phyloP scores from a whole-genome alignment of 1,140 invertebrate species.

The Nilaparvata lugens region DNA sequence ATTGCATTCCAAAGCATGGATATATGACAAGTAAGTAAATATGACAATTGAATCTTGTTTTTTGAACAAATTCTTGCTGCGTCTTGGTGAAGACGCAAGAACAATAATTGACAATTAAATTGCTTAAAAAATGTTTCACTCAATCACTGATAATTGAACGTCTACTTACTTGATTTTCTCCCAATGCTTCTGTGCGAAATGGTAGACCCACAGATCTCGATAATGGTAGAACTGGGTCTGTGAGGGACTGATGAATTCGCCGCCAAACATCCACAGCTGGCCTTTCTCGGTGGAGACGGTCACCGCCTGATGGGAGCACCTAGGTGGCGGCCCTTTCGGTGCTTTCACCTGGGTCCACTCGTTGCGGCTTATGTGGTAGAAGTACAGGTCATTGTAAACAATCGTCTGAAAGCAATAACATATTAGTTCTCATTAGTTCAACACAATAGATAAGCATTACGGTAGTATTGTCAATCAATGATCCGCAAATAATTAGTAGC shows the following conservation, averaged over 20 bases:
- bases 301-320: constrained; percentile 80
- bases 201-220: constrained; percentile 83
- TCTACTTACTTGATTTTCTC: constrained; percentile 61
- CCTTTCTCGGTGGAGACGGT: constrained; percentile 59
- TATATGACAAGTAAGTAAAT: too few relatives aligned
- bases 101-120: too few relatives aligned
- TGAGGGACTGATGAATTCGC: constrained; percentile 82
- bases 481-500: too few relatives aligned
- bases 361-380: constrained; percentile 72
- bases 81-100: too few relatives aligned
- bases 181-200: constrained; percentile 72
- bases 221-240: constrained; percentile 93
- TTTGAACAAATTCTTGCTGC: too few relatives aligned
- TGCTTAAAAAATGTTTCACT: too few relatives aligned
- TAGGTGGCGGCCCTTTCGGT: constrained; percentile 70
- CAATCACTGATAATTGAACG: background rate
- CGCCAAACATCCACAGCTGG: constrained; percentile 80
- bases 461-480: too few relatives aligned
- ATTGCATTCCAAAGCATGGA: too few relatives aligned
- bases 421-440: background rate
- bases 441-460: background rate
- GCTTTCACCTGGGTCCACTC: constrained; percentile 72
- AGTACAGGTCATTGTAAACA: constrained; percentile 75
- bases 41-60: too few relatives aligned
- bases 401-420: constrained; percentile 48